Base-by-base conservation (phyloP, 2,113 vertebrate genomes). In the Corynorhinus townsendii region DNA sequence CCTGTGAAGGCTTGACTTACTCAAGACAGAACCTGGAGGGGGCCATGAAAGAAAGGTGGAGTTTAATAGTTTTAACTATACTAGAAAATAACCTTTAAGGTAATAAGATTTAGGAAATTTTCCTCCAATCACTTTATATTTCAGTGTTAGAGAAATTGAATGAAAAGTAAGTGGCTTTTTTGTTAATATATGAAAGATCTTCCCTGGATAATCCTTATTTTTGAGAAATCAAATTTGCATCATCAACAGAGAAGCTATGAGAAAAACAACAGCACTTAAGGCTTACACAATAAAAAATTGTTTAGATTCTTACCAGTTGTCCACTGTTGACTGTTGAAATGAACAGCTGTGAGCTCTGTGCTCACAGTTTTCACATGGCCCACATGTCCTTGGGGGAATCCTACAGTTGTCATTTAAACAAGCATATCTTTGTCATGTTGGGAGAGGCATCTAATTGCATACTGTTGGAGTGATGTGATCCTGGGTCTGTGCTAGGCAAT, bases 291-390 rank as follows among this genome's bases (percentile, higher is more conserved):
- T 94, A 86, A 92, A 93, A 95, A 84, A 81, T 84, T 79, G 96
- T 96, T 91, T 89, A 40, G 35, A 43, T 80, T 96, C 86, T 68
- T 95, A 82, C 40, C 93, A 97, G 91, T 93, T 97, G 96, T 85
- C 82, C 43, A 79, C 80, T 96, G 76, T 95, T 96, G 91, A 88
- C 93, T 96, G 77, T 84, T 91, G 84, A 94, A 92, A 68, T 40
- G 76, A 93, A 95, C 95, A 97, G 97, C 95, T 97, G 94, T 96
- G 91, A 95, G 83, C 69, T 96, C 90, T 87, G 73, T 89, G 80
- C 69, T 96, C 66, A 26, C 76, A 87, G 84, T 76, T 91, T 93
- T 96, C 72, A 77, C 68, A 93, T 76, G 89, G 77, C 84, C 88
- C 89, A 72, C 89, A 86, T 89, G 79, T 95, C 86, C 75, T 91